Conservation (phyloP, 2,113 vertebrate species). For the Dromaius novaehollandiae region DNA sequence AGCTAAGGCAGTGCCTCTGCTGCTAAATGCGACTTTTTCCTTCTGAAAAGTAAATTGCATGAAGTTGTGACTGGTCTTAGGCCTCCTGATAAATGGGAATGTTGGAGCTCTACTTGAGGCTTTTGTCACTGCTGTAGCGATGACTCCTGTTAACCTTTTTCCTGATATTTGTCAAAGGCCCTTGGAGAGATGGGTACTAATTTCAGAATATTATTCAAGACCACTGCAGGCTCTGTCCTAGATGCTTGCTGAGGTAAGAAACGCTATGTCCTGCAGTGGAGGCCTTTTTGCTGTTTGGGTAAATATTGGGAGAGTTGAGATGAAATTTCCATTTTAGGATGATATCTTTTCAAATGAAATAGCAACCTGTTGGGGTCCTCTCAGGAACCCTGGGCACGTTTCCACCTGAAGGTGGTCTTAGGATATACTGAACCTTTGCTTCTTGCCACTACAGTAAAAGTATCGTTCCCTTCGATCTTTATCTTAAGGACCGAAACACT, state of each 20-base stretch:
- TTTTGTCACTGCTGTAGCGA: background rate
- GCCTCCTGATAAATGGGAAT: too few species aligned
- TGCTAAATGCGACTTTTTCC: background rate
- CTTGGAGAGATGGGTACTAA: background rate
- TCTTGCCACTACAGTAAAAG: background rate
- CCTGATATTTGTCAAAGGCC: background rate
- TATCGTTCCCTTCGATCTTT: background rate
- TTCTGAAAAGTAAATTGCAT: background rate
- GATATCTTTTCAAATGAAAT: background rate
- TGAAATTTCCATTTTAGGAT: background rate
- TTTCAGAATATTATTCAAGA: background rate
- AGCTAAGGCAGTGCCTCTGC: background rate
- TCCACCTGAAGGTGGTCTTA: background rate
- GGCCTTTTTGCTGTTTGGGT: background rate
- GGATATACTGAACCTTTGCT: background rate
- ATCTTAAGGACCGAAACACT: background rate
- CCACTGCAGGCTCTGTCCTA: background rate
- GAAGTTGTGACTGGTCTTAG: background rate
- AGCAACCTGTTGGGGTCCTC: background rate
- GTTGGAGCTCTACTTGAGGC: background rate
- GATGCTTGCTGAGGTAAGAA: background rate
- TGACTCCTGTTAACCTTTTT: background rate
- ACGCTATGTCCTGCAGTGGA: background rate
- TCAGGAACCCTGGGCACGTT: background rate
- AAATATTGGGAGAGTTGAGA: background rate